Conservation (phyloP, 2,797 vertebrate species). For the Danio aesculapii region DNA sequence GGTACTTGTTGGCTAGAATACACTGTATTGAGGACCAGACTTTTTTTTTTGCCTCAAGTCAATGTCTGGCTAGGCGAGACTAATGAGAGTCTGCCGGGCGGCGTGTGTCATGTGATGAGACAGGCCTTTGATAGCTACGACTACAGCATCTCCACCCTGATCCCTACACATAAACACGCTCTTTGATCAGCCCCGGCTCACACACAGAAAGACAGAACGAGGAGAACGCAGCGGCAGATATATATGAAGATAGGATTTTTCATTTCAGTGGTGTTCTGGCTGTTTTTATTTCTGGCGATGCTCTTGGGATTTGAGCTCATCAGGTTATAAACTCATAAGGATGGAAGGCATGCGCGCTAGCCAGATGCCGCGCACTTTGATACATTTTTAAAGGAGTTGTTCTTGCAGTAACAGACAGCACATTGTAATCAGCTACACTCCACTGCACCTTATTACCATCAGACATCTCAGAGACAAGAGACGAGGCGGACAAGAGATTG, state of each 20-base stretch:
- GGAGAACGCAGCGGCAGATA: constrained; percentile 11
- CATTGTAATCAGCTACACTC: constrained; percentile 27
- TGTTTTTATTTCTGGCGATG: neutral
- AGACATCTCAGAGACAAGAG: constrained; percentile 25
- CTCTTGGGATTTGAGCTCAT: constrained; percentile 16
- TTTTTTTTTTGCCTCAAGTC: neutral
- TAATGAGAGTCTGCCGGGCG: constrained; percentile 10
- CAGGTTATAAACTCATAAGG: constrained; percentile 7
- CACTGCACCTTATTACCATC: constrained; percentile 28
- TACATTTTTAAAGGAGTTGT: constrained; percentile 12
- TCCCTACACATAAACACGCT: constrained; percentile 32
- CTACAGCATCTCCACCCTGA: constrained; percentile 38
- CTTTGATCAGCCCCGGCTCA: constrained; percentile 32
- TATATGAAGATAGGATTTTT: neutral
- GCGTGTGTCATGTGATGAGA: constrained; percentile 16
- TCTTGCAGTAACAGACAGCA: constrained; percentile 8
- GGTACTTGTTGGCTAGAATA: neutral
- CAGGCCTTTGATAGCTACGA: constrained; percentile 37
- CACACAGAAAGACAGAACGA: constrained; percentile 11
- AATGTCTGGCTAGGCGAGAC: constrained; percentile 7
- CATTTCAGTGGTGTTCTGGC: neutral
- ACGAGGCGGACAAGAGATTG: neutral
- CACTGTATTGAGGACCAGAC: neutral
- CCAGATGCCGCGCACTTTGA: constrained; percentile 6
- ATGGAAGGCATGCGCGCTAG: neutral